These are phyloP conservation scores for Rhaphigaster nebulosa DNA, from an alignment of 2,888 invertebrate species.

Conservation along the genomic window DNA sequence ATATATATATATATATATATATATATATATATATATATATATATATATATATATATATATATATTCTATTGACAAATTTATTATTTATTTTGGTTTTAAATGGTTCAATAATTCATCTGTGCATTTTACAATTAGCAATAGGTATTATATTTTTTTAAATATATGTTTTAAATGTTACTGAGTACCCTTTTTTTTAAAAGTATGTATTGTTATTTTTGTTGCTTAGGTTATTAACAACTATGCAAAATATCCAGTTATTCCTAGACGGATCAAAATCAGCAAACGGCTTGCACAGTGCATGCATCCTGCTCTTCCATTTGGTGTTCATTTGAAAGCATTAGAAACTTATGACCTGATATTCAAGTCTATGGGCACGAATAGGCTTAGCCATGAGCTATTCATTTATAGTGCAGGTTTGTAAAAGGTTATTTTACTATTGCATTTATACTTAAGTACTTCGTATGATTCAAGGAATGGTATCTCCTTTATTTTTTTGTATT, in stretches of 20 bases:
- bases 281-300: slow-evolving; percentile 94
- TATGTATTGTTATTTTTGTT: slow-evolving; percentile 62
- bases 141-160: no score
- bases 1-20: no score
- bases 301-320: slow-evolving; percentile 91
- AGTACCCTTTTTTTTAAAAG: no score
- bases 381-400: slow-evolving; percentile 84
- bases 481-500: not conserved
- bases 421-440: not conserved
- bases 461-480: not conserved
- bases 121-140: no score
- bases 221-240: slow-evolving; percentile 82
- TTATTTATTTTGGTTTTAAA: no score
- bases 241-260: slow-evolving; percentile 87
- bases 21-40: no score
- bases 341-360: slow-evolving; percentile 94
- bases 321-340: slow-evolving; percentile 91
- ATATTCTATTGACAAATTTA: no score
- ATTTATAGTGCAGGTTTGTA: slow-evolving; percentile 80
- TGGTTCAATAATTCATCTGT: no score
- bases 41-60: no score
- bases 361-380: slow-evolving; percentile 86
- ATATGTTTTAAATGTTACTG: no score
- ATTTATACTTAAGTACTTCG: slow-evolving; percentile 61
- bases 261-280: slow-evolving; percentile 87